These are phyloP conservation scores for Baccha elongata DNA, from an alignment of 2,888 invertebrate genomes.

Conservation along the genomic window DNA sequence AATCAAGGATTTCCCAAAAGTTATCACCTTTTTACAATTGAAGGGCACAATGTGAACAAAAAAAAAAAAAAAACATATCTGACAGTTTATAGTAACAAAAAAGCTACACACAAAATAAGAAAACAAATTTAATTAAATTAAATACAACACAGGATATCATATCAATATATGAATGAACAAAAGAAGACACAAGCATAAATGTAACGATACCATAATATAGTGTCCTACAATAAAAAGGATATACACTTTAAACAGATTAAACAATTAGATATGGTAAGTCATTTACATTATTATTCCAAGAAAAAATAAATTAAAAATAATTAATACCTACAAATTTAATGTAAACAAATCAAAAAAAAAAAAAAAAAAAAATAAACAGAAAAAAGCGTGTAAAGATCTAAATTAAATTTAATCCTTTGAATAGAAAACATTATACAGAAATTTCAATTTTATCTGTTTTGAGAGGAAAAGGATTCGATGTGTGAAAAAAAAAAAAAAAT, in stretches of 20 bases:
- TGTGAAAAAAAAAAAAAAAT: too few relatives aligned
- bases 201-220: conserved; percentile 29
- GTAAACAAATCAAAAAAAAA: conserved; percentile 55
- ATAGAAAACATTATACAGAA: conserved; percentile 35
- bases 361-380: conserved; percentile 58
- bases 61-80: conserved; percentile 60
- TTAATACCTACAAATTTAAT: conserved; percentile 25
- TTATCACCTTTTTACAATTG: conserved; percentile 45
- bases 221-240: conserved; percentile 31
- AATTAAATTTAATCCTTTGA: conserved; percentile 69
- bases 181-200: conserved; percentile 6
- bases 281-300: conserved; percentile 38
- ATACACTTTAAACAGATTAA: conserved; percentile 9
- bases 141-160: conserved; percentile 36
- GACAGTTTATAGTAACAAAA: conserved; percentile 17
- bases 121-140: conserved; percentile 8
- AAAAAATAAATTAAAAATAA: conserved; percentile 9
- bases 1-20: neutral
- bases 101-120: conserved; percentile 17
- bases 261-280: conserved; percentile 44
- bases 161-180: conserved; percentile 8
- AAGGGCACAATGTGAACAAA: conserved; percentile 66
- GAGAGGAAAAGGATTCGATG: conserved; percentile 12
- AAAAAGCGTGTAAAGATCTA: conserved; percentile 74
- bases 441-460: conserved; percentile 35